A percentile compares a stretch with the other conserved stretches of the same genome.
phyloP scores from a whole-genome alignment of 2,888 invertebrate species.

The Tubulanus polymorphus region DNA sequence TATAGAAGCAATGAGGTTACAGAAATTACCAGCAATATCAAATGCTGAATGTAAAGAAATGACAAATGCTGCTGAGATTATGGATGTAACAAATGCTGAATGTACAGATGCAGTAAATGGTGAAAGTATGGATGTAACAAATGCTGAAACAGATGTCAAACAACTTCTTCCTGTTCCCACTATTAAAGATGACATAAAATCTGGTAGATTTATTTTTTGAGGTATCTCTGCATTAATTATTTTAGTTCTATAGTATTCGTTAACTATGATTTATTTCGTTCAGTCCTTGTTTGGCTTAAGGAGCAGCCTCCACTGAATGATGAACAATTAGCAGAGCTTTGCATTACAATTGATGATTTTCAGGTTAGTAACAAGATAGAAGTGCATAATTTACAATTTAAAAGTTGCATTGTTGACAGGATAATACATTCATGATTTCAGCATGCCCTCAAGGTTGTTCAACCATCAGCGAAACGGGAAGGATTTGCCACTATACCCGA shows the following conservation, averaged over 20 bases:
- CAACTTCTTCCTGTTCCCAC: too few relatives aligned
- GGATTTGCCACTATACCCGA: constrained; percentile 97
- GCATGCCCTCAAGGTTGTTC: constrained; percentile 73
- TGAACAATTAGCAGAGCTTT: constrained; percentile 64
- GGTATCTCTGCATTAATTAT: too few relatives aligned
- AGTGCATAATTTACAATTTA: background rate
- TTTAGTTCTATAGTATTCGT: too few relatives aligned
- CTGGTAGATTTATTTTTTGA: too few relatives aligned
- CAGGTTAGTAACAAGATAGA: constrained; percentile 26
- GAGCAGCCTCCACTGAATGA: constrained; percentile 56
- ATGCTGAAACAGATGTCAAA: background rate
- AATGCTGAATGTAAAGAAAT: background rate
- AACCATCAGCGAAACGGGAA: constrained; percentile 92
- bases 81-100: too few relatives aligned
- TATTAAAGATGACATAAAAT: too few relatives aligned
- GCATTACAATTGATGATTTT: constrained; percentile 71
- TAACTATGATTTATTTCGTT: too few relatives aligned
- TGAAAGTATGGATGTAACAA: background rate
- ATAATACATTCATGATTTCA: constrained; percentile 28
- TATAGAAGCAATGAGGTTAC: background rate
- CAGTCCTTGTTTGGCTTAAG: constrained; percentile 41
- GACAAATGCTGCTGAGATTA: too few relatives aligned
- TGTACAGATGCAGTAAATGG: background rate
- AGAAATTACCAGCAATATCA: background rate
- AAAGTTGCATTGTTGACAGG: background rate